Base-by-base conservation (phyloP, 2,888 invertebrate genomes). In the Phragmatobia fuliginosa region DNA sequence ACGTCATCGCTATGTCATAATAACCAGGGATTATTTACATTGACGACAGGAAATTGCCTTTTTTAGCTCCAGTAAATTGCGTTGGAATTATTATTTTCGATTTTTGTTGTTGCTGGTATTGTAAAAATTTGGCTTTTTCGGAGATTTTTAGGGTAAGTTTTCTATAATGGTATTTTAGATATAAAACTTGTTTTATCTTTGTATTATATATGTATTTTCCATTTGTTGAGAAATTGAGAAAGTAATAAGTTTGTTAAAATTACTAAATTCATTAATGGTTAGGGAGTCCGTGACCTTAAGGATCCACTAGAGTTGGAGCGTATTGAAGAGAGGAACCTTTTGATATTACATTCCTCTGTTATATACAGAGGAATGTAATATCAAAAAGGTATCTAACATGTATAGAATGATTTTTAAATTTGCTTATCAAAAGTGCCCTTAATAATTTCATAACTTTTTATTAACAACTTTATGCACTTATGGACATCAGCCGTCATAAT, bases 31-130 rank as follows among this genome's bases (percentile, higher is more conserved):
- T 90, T 92, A 92, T 92, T 91, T 89, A 88, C 88, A 88, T 80
- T 79, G 84, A 79, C 75, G 80, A 82, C 90, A 89, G 94, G 94
- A 94, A 94, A 94, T 94, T 93, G 93, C 87, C 90, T 89, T 88
- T 90, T 90, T 85, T 75, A 52, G 72, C 73, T 64, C 65, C 52
- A 66, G 33, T 73, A 49, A 66, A 75, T 80, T 72, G 79, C 72
- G 66, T 62, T 63, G 71, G 59, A 33, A 71, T 72, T 75, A 71
- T 75, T 75, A 62, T 75, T 73, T 66, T 70, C 70, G 66, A 70
- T 74, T 71, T 49, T 67, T 65, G 58, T n/a, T n/a, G n/a, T 60
- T 67, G 68, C 25, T 52, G 18, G 28, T 21, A 25, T 62, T 21
- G 36, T 49, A 31, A 31, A 41, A 25, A 62, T 38, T 4, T 18